Conservation (phyloP, 1,140 invertebrate species). For the Pogonomyrmex californicus region DNA sequence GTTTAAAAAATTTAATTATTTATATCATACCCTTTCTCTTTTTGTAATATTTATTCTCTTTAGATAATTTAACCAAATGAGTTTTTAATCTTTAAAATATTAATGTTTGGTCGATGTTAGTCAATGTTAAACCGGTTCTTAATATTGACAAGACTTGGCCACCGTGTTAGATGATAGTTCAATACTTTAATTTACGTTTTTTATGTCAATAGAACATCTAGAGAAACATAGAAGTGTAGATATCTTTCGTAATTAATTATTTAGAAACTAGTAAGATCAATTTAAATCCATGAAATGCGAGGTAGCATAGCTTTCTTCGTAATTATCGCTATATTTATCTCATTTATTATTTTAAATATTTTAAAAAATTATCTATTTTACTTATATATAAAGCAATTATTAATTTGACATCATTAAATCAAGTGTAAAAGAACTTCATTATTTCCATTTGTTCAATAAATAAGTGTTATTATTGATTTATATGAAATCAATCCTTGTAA, state of each 20-base stretch:
- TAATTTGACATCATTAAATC: not conserved
- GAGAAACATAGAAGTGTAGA: not conserved
- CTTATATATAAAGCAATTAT: not conserved
- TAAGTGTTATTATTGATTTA: not conserved
- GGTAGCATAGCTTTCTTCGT: not conserved
- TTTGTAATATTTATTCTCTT: not conserved
- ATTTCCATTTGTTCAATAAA: not conserved
- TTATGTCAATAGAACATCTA: constrained; percentile 11
- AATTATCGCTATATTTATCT: not conserved
- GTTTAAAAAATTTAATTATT: constrained; percentile 13
- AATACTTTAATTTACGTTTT: constrained; percentile 28
- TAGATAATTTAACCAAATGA: not conserved
- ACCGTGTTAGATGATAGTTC: not conserved
- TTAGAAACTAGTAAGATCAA: not conserved
- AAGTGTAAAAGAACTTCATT: not conserved
- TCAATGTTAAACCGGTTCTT: constrained; percentile 22
- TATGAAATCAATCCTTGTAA: not conserved
- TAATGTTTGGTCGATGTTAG: not conserved
- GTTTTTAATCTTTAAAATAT: not conserved
- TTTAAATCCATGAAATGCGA: not conserved
- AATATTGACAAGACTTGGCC: not conserved
- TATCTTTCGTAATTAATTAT: constrained; percentile 18
- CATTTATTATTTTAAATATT: not conserved
- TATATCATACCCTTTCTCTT: not conserved
- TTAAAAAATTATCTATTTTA: not conserved